Evolutionary conservation across 2,113 vertebrate species (phyloP), one percentile per base, ranked within the genome.

Genomic region (Triplophysa tibetana): DNA sequence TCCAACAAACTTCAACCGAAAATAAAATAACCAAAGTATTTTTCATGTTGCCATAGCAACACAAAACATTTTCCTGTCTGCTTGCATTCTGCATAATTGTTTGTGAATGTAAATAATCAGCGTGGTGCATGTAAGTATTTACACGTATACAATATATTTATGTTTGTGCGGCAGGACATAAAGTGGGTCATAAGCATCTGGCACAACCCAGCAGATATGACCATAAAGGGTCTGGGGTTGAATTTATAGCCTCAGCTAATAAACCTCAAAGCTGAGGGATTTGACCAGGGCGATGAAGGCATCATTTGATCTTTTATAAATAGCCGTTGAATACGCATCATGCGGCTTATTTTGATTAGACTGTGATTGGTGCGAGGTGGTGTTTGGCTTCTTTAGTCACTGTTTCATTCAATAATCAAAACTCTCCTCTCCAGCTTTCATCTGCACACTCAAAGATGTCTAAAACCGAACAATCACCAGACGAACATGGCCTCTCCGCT

Each of bases 21-120:
- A 77, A 75, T 84, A 78, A 84, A 75, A 78, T 60, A 52, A 23
- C 58, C 33, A 69, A 78, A 58, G 48, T 73, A 69, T 74, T 84
- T 74, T 63, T 72, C 70, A 81, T 70, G 83, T 84, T 84, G 80
- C 76, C 63, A 84, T 84, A 82, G 70, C 80, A 66, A 70, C 50
- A 81, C 45, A 70, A 79, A 81, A 61, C 43, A 56, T 70, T 63
- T 69, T 61, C 63, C 45, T 11, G 14, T 26, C 24, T 54, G 14
- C 33, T 54, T 21, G 65, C 29, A 50, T 75, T 63, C 21, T 29
- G 21, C 24, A 29, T 29, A 75, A 75, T 29, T 63, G 23, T 50
- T 63, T 63, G 24, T 63, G 13, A 16, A 52, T 66, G 10, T 45
- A 52, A 17, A 65, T 33, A 77, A 77, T 64, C 62, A 77, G 41